Evolutionary conservation across 2,888 invertebrate species (phyloP), one percentile per base, ranked within the genome.

Genomic region (Caenorhabditis plicata): DNA sequence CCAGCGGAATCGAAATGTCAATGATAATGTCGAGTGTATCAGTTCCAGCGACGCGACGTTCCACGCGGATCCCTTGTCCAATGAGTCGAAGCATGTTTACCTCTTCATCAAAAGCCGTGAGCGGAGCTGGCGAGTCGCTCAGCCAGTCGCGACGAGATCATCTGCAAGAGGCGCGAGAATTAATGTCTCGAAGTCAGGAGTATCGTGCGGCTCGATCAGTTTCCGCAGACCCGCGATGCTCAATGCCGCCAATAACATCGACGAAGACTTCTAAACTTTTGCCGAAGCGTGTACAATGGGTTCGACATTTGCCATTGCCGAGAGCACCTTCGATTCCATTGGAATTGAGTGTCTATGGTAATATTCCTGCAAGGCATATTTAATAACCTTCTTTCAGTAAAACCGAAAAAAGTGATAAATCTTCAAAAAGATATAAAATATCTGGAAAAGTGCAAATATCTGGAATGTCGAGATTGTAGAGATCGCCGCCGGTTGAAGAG

Each of bases 41-140:
- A 2, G 33, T 36, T 7, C 49, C 56, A 1, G 29, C 56, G 13
- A 19, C 48, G 36, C 47, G 51, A 44, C 36, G 36, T 3, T 40
- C 46, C 15, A 52, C 64, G 0, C 22, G 62, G 22, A 68, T 68
- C 23, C 68, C 68, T n/a, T 57, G 36, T 1, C 39, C 55, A 25
- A 68, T 68, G 68, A 64, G 54, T 19, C 53, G 62, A 31, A 64
- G 64, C 38, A 38, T 61, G 11, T 57, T 33, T 23, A 31, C 13
- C 9, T 23, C n/a, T 23, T n/a, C 13, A 26, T 13, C 35, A 22
- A 43, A 38, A 26, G 31, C 48, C 2, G 36, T 39, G n/a, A 27
- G 40, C 25, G 68, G 68, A 15, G 54, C 61, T 1, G 43, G 63
- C 13, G 68, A 68, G 25, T 60, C 63, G 20, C 41, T 68, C 2